These are phyloP conservation scores for Anarhynchus alexandrinus DNA, from an alignment of 2,113 vertebrate genomes.

Conservation along the genomic window DNA sequence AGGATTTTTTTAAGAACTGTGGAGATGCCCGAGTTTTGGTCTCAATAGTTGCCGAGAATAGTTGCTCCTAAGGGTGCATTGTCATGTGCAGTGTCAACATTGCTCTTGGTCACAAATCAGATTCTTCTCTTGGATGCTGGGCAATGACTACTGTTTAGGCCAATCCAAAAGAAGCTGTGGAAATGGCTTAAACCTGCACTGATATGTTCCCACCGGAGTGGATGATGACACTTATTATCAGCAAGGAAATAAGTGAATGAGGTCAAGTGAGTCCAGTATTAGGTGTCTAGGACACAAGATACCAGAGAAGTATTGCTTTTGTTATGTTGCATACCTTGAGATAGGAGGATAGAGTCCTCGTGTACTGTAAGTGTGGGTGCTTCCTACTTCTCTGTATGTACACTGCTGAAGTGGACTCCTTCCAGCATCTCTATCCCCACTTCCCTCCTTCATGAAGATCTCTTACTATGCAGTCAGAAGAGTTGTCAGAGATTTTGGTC, in stretches of 20 bases:
- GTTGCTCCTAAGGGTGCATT: neutral
- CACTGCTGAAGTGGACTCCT: neutral
- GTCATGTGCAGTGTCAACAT: neutral
- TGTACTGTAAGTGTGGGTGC: neutral
- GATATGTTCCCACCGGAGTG: neutral
- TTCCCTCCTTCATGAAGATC: neutral
- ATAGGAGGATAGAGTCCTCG: neutral
- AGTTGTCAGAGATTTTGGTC: neutral
- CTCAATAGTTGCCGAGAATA: neutral
- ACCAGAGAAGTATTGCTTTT: neutral
- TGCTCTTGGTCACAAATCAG: neutral
- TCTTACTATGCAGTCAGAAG: neutral
- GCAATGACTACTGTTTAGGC: neutral
- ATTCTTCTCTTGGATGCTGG: neutral
- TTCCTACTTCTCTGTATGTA: neutral
- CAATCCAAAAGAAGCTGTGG: neutral
- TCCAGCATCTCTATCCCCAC: neutral
- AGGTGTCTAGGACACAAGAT: neutral
- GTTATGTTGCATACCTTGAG: neutral
- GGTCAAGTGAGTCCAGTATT: neutral
- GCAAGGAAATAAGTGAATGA: neutral
- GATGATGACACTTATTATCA: neutral
- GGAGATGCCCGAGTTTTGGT: neutral
- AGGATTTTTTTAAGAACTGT: neutral
- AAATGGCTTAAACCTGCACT: neutral